Evolutionary conservation across 2,888 invertebrate species (phyloP).

Genomic region (Dysmachus trigonus): DNA sequence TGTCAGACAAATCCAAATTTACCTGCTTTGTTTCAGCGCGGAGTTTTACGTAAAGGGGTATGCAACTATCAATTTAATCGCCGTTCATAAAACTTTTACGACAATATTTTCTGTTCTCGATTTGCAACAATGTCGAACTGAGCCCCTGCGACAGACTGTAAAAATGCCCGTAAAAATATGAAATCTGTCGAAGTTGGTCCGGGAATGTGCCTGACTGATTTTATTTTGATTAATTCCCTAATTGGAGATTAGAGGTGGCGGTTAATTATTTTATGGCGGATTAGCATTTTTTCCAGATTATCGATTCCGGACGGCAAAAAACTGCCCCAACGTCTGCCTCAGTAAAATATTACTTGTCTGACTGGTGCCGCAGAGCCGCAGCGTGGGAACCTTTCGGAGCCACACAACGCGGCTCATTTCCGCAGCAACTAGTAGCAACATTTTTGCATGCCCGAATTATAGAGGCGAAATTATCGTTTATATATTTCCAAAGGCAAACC

Average conservation of each 20-base stretch:
- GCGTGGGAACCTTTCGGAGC: not conserved
- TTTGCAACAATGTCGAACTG: slow-evolving; percentile 21
- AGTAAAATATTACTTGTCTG: not conserved
- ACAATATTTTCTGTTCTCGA: slow-evolving; percentile 25
- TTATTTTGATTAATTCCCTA: slow-evolving; percentile 34
- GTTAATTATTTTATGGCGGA: slow-evolving; percentile 33
- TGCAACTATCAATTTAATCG: slow-evolving; percentile 26
- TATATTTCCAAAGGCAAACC: not conserved
- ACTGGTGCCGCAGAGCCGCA: not conserved
- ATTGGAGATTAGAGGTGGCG: slow-evolving; percentile 24
- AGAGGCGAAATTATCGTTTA: not conserved
- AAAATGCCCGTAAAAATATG: slow-evolving; percentile 6
- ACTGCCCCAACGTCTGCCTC: not conserved
- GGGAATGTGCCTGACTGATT: not conserved
- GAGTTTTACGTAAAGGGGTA: not conserved
- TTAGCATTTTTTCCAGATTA: slow-evolving; percentile 1
- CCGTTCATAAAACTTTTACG: slow-evolving; percentile 35
- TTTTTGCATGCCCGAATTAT: not conserved
- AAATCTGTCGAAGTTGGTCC: not conserved
- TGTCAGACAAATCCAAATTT: slow-evolving; percentile 21
- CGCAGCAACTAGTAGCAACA: not conserved
- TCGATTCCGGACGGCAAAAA: not conserved
- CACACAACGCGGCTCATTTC: not conserved
- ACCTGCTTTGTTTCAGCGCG: slow-evolving; percentile 7
- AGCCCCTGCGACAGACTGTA: not conserved